Percentiles rank a stretch among this genome's conserved stretches.
phyloP scores from a whole-genome alignment of 2,888 invertebrate species.

The Scaptomyza polygonia region DNA sequence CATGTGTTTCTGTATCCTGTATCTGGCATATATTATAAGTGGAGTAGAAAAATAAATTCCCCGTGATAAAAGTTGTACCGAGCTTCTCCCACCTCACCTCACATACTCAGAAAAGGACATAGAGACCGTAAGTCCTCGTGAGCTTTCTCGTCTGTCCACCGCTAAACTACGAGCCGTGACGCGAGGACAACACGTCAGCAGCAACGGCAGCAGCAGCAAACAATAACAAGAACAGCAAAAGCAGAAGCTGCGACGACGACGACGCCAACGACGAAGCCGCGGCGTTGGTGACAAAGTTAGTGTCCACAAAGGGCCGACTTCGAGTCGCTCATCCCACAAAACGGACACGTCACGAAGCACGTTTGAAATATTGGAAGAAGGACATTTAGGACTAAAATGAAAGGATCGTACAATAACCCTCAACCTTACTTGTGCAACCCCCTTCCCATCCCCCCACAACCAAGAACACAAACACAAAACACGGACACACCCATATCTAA shows the following conservation, averaged over 20 bases:
- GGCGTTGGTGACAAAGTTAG: conserved; percentile 63
- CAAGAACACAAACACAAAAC: conserved; percentile 32
- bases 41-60: conserved; percentile 82
- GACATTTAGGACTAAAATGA: conserved; percentile 79
- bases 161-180: conserved; percentile 68
- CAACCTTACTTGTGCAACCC: conserved; percentile 53
- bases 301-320: conserved; percentile 67
- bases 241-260: conserved; percentile 37
- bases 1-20: conserved; percentile 79
- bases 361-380: conserved; percentile 83
- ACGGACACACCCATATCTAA: conserved; percentile 60
- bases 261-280: conserved; percentile 30
- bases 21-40: conserved; percentile 83
- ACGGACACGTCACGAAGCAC: conserved; percentile 78
- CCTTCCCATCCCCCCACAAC: conserved; percentile 8
- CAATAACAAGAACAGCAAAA: conserved; percentile 59
- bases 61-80: conserved; percentile 78
- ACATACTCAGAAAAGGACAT: conserved; percentile 28
- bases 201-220: conserved; percentile 65
- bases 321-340: conserved; percentile 72
- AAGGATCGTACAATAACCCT: conserved; percentile 79
- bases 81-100: conserved; percentile 27
- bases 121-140: conserved; percentile 46
- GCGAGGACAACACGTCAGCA: conserved; percentile 77
- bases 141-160: conserved; percentile 59